phyloP scores from a whole-genome alignment of 1,140 invertebrate genomes.

The Bathynomus jamesi region DNA sequence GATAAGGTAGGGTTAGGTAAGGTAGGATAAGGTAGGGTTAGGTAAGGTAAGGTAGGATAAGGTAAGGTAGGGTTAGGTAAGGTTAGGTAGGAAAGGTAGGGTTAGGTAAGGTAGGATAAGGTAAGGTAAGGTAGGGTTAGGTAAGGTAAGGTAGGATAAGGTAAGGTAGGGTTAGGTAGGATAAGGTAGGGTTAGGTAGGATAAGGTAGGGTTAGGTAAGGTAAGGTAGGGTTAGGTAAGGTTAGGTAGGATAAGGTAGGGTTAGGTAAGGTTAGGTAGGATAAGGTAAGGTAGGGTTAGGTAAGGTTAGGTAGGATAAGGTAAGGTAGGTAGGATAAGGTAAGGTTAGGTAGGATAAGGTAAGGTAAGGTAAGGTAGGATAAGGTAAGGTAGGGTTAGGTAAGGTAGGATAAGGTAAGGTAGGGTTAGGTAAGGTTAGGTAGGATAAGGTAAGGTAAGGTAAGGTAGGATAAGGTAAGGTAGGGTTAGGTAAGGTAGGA shows the following conservation, averaged over 20 bases:
- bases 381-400: slow-evolving; percentile 1
- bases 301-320: too few relatives aligned
- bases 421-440: slow-evolving; percentile 4
- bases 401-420: neutral
- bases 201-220: slow-evolving; percentile 4
- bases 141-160: slow-evolving; percentile 4
- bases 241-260: too few relatives aligned
- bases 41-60: slow-evolving; percentile 8
- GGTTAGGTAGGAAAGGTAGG: slow-evolving; percentile 14
- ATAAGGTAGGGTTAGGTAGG: slow-evolving; percentile 1
- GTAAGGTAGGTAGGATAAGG: too few relatives aligned
- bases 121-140: slow-evolving; percentile 4
- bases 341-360: too few relatives aligned
- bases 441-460: too few relatives aligned
- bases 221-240: slow-evolving; percentile 5
- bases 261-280: too few relatives aligned
- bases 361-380: slow-evolving; percentile 1
- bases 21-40: slow-evolving; percentile 11
- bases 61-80: slow-evolving; percentile 12
- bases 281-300: too few relatives aligned
- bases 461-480: neutral
- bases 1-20: slow-evolving; percentile 9
- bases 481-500: neutral
- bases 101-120: slow-evolving; percentile 2
- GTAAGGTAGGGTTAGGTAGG: slow-evolving; percentile 4